Evolutionary conservation across 2,113 vertebrate genomes (phyloP).

Genomic region (Dicerorhinus sumatrensis): DNA sequence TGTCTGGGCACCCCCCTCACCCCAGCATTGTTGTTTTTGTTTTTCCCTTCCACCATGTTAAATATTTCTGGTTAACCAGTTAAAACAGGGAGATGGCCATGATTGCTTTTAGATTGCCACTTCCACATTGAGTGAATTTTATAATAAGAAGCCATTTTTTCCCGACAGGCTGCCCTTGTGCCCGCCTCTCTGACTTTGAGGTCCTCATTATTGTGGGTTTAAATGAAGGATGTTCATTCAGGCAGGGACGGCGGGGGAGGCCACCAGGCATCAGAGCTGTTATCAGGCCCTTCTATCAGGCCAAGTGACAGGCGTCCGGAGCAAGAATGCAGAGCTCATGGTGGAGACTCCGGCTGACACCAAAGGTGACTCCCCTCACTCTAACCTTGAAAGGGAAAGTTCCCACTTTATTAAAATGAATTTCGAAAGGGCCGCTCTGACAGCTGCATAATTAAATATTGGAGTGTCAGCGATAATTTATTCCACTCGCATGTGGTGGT

Average conservation of each 20-base stretch:
- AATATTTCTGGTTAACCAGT: constrained; percentile 81
- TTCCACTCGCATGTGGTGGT: constrained; percentile 96
- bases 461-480: constrained; percentile 99
- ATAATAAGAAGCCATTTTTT: constrained; percentile 81
- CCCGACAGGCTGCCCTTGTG: constrained; percentile 88
- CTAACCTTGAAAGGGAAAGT: constrained; percentile 98
- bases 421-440: constrained; percentile 98
- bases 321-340: constrained; percentile 89
- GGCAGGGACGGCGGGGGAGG: constrained; percentile 84
- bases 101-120: constrained; percentile 83
- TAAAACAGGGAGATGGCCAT: constrained; percentile 76
- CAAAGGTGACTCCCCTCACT: constrained; percentile 96
- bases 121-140: constrained; percentile 83
- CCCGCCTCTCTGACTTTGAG: constrained; percentile 91
- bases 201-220: constrained; percentile 92
- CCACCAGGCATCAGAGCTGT: constrained; percentile 85
- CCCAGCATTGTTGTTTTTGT: background rate
- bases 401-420: constrained; percentile 99
- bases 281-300: constrained; percentile 93
- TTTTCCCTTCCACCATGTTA: constrained; percentile 37
- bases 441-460: constrained; percentile 99
- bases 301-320: constrained; percentile 91
- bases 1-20: background rate
- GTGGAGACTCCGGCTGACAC: constrained; percentile 94
- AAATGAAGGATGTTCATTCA: constrained; percentile 92